Base-by-base conservation (phyloP, 2,797 vertebrate species). In the Distichodus sexfasciatus region DNA sequence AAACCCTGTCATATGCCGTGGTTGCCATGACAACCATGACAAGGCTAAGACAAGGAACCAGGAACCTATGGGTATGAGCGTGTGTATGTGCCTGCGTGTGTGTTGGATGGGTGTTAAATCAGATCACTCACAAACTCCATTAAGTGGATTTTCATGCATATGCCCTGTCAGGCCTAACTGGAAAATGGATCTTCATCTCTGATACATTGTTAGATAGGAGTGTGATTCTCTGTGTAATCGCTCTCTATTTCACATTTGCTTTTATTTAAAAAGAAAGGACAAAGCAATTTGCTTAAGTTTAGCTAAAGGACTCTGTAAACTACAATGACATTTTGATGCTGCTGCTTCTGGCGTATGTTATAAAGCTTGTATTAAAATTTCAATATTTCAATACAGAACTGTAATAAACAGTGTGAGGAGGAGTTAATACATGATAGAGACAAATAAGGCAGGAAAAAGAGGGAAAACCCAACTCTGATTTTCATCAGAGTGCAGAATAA, bases 21-120 rank as follows among this genome's bases (percentile, higher is more conserved):
- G 92, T 96, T 92, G 86, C 94, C 83, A 92, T 60, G 89, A 91
- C 93, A 92, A 97, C 94, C 17, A 31, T 35, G 2, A 83, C 87
- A 89, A 82, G 3, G 83, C 86, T 86, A 80, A 86, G 86, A 86
- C 86, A 80, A 86, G 86, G 86, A 89, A 88, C 88, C 88, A n/a
- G n/a, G n/a, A n/a, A n/a, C n/a, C n/a, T n/a, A n/a, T n/a, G n/a
- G n/a, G n/a, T n/a, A n/a, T n/a, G n/a, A n/a, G n/a, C n/a, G n/a
- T n/a, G n/a, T n/a, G n/a, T 31, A 31, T 54, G 17, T 54, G n/a
- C 8, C 14, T 38, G 46, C 11, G 26, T 14, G 47, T 12, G 47
- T 23, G 47, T 12, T 71, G 66, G 7, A 12, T 67, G 60, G 74
- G 68, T 78, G 68, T 75, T 66, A 60, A 72, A 59, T 64, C n/a